A percentile compares a stretch with the other conserved stretches of the same genome.
Conservation (phyloP, 2,113 vertebrate genomes). For the Syngnathus scovelli region DNA sequence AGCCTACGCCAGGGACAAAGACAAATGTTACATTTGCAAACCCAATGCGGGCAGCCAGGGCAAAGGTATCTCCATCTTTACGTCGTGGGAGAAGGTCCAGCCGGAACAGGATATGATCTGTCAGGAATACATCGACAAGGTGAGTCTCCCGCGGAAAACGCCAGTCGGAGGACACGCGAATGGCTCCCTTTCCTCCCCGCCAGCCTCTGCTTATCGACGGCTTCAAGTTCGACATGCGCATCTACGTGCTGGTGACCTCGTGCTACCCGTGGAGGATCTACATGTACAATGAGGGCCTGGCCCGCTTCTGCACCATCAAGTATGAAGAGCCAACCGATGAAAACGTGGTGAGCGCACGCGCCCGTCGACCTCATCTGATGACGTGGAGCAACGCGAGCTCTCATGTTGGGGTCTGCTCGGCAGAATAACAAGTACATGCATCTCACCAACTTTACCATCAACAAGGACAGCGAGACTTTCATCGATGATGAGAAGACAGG, state of each 20-base stretch:
- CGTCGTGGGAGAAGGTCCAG: conserved; percentile 7
- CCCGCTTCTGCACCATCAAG: conserved; percentile 6
- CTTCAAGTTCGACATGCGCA: conserved; percentile 9
- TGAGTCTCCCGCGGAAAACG: background rate
- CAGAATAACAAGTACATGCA: conserved; percentile 10
- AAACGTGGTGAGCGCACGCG: background rate
- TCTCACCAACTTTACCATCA: conserved; percentile 7
- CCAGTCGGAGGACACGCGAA: no score
- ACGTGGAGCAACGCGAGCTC: background rate
- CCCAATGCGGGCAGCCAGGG: conserved; percentile 7
- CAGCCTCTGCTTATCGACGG: conserved; percentile 8
- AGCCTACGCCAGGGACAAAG: conserved; percentile 6
- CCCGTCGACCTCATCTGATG: background rate
- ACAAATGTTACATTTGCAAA: conserved; percentile 11
- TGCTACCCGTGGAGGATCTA: conserved; percentile 9
- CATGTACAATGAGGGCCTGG: conserved; percentile 7
- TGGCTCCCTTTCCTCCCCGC: background rate
- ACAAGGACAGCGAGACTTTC: conserved; percentile 8
- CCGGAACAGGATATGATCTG: conserved; percentile 4
- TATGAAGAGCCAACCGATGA: background rate
- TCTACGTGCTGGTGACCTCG: conserved; percentile 9
- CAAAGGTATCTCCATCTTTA: conserved; percentile 9
- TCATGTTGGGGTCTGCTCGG: background rate
- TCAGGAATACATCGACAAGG: conserved; percentile 8
- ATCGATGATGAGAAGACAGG: conserved; percentile 3